Evolutionary conservation across 2,113 vertebrate genomes (phyloP), one percentile per base, ranked within the genome.

Genomic region (Columba janthina): DNA sequence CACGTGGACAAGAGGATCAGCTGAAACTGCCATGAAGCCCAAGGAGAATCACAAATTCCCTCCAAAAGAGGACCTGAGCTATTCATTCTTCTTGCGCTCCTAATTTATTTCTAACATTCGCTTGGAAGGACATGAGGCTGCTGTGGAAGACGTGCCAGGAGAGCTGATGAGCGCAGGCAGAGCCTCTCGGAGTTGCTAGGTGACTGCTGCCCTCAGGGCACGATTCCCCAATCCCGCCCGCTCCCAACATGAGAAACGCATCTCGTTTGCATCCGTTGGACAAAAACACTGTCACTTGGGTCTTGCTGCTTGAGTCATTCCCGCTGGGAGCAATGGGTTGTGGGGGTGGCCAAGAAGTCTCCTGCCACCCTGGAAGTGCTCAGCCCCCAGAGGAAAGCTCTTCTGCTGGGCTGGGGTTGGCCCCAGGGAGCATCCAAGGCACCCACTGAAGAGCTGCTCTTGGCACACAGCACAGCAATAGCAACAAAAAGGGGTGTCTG

Each of bases 1-100:
- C 18, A 1, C 4, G 18, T 4, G n/a, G 32, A 15, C 21, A 21
- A 18, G 42, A 57, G 26, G 40, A 11, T 20, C 51, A 70, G 44
- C 46, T 66, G 89, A n/a, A 66, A 8, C 19, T 22, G 4, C 34
- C 19, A 1, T 3, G 28, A 74, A 67, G 12, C 61, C 54, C 26
- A 1, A 1, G 24, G 26, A 71, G 29, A 66, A 60, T 21, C 24
- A 60, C 11, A n/a, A 72, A 48, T 56, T 34, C 34, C n/a, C 5
- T 29, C 29, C 22, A 2, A 50, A 54, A 11, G 9, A 34, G 32
- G 53, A 48, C 11, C 38, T 29, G 13, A 71, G 12, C 26, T 46
- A 2, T n/a, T 17, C 0, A 1, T 42, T 71, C n/a, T 58, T 58
- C 54, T 69, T 0, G 0, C 44, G 26, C 16, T 70, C 21, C 44